Evolutionary conservation across 2,888 invertebrate species (phyloP).

Genomic region (Cataglyphis livida): DNA sequence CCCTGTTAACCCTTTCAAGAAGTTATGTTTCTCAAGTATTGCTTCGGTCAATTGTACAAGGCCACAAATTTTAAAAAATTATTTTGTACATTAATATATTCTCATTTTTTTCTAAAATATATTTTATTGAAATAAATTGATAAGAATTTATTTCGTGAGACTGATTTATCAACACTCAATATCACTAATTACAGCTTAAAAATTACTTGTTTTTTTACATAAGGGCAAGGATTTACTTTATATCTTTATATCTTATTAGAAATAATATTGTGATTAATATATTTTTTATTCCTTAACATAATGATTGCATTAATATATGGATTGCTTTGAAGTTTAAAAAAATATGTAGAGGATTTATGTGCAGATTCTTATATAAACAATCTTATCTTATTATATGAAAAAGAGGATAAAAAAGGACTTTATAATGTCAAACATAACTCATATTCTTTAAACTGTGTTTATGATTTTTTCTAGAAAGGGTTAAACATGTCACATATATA

Average conservation of each 20-base stretch:
- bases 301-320: background rate
- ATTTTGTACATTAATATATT: slow-evolving; percentile 1
- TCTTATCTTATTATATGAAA: background rate
- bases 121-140: background rate
- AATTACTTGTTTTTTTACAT: background rate
- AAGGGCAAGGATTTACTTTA: background rate
- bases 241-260: background rate
- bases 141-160: background rate
- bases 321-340: background rate
- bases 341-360: background rate
- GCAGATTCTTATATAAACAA: background rate
- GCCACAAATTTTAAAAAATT: background rate
- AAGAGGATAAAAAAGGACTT: background rate
- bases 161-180: background rate
- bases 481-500: slow-evolving; percentile 22
- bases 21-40: slow-evolving; percentile 19
- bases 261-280: background rate
- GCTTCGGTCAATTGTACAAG: slow-evolving; percentile 21
- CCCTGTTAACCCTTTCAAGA: slow-evolving; percentile 32
- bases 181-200: background rate
- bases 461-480: slow-evolving; percentile 26
- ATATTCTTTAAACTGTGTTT: slow-evolving; percentile 15
- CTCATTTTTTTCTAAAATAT: background rate
- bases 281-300: background rate
- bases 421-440: background rate